A percentile compares a stretch with the other conserved stretches of the same genome.
Conservation (phyloP, 1,140 invertebrate species). For the Acyrthosiphon pisum region DNA sequence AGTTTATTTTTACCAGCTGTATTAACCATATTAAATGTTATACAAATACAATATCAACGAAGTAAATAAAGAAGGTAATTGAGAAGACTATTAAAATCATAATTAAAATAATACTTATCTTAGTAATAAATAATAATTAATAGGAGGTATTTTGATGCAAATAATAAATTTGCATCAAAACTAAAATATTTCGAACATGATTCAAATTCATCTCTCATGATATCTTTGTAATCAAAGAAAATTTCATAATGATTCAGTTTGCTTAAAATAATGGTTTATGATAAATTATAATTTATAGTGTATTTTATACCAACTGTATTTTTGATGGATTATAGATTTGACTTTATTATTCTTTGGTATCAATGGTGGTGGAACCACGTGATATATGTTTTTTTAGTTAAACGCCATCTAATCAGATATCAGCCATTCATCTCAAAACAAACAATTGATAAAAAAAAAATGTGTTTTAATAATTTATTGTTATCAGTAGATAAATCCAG, state of each 20-base stretch:
- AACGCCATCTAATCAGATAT: not conserved
- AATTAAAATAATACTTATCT: not conserved
- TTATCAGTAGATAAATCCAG: not conserved
- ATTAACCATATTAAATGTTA: not conserved
- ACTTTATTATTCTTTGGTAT: not conserved
- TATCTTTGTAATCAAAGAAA: too few species aligned
- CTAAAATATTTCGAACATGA: too few species aligned
- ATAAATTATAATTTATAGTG: too few species aligned
- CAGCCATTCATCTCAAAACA: not conserved
- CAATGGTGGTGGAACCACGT: not conserved
- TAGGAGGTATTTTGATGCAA: rapidly evolving
- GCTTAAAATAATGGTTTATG: too few species aligned
- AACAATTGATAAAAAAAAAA: not conserved
- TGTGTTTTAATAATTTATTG: too few species aligned
- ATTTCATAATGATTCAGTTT: too few species aligned
- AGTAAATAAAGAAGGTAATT: not conserved
- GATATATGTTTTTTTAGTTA: not conserved
- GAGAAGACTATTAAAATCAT: not conserved
- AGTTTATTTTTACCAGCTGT: not conserved
- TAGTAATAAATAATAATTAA: not conserved
- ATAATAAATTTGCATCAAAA: not conserved
- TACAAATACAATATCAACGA: not conserved
- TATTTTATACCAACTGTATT: too few species aligned
- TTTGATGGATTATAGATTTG: not conserved
- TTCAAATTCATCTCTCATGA: too few species aligned